Evolutionary conservation across 2,888 invertebrate genomes (phyloP), one percentile per base, ranked within the genome.

Genomic region (Dryobota labecula): DNA sequence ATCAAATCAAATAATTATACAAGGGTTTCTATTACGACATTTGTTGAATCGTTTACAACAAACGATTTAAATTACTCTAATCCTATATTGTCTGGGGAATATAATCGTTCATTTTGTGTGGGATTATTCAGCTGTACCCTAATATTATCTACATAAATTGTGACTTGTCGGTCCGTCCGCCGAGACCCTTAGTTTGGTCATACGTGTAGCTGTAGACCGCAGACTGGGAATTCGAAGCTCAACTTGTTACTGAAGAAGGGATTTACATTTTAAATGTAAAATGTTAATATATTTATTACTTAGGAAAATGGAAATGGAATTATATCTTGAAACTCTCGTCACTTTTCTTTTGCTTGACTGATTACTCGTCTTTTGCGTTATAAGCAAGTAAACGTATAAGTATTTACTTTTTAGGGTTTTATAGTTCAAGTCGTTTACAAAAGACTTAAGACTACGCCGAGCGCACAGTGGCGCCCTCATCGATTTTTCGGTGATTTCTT

Each of bases 101-200:
- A 76, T 70, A 81, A 83, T 76, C 70, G 82, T 70, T 70, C 70
- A 72, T 71, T 71, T 84, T 65, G 61, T 76, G 84, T 69, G 66
- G 80, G 67, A 81, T 83, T 86, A 83, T 77, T 86, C 86, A 86
- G 63, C 73, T 77, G 86, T 80, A 70, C 67, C 73, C 69, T 80
- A 84, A 86, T 77, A 72, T 84, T 84, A 81, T 83, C 78, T 81
- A 83, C 83, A 83, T 83, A 83, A 80, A 83, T 83, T 83, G 84
- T 83, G 84, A 80, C 84, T 82, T 68, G 76, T 64, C 76, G 36
- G 68, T 56, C 20, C 53, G 69, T 83, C 82, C 86, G 53, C 13
- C 18, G 82, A 72, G 86, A 38, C 58, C 60, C 66, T 58, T 73
- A 77, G 70, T 73, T 86, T 71, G 70, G 71, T 70, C 86, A 86